Base-by-base conservation (phyloP, 1,140 invertebrate species). In the Caenorhabditis remanei region DNA sequence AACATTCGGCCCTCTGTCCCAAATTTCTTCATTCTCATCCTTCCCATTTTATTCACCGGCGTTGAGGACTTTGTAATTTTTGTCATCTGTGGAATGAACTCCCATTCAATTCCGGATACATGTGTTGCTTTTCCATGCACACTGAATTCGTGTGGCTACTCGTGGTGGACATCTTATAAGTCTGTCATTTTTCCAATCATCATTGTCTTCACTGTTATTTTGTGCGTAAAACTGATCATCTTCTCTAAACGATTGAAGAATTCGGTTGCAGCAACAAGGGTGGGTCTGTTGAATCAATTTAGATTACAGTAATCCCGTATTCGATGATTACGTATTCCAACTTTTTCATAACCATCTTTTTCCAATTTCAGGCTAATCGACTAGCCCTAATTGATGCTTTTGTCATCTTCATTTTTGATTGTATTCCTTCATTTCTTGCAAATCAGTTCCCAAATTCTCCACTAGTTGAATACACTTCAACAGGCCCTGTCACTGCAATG, bases 131-230 rank as follows among this genome's bases (percentile, higher is more conserved):
- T 79, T 11, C 71, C 71, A 50, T 79, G 71, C n/a, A 79, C 71
- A 8, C 40, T 79, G 46, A 79, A 79, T 24, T 32, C 71, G n/a
- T 79, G 71, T 32, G 71, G 19, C 0, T 79, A 79, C 19, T 9
- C 32, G 1, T 79, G 71, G 71, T 79, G 71, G 71, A 79, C 71
- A 13, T 50, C 71, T 50, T 79, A 79, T 79, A 79, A 79, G 46
- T 21, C 19, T 53, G 46, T 79, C 9, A 79, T 79, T 19, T 79
- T 79, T 13, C 71, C 71, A 21, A 24, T 79, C 11, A 79, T 79
- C 14, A 79, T 79, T 13, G 4, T 79, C 14, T 79, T 79, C 2
- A 79, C 71, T 1, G 53, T 79, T 13, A 19, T 79, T 21, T n/a
- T 79, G 11, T 79, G 43, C 13, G 46, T 79, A 9, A 79, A 79